Conservation (phyloP, 2,888 invertebrate genomes). For the Julus scanicus region DNA sequence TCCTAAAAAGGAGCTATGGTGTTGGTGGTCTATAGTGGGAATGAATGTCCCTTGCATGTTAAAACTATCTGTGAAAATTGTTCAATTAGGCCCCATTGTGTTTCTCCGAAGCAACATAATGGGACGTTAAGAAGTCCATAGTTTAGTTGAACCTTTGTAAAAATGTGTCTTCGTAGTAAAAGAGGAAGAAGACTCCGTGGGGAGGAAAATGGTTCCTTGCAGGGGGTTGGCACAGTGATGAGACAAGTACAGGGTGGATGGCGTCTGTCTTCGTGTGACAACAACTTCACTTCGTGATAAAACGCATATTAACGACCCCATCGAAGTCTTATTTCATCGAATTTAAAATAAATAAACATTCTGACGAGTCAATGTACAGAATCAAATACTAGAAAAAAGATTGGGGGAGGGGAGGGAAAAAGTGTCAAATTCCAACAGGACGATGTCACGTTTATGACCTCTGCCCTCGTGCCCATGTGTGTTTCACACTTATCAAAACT, state of each 20-base stretch:
- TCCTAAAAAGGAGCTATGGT: too few relatives aligned
- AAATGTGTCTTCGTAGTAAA: not conserved
- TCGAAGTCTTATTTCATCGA: slow-evolving; percentile 7
- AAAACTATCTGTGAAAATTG: too few relatives aligned
- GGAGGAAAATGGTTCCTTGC: not conserved
- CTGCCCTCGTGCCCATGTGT: not conserved
- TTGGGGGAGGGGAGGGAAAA: not conserved
- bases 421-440: slow-evolving; percentile 6
- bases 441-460: slow-evolving; percentile 22
- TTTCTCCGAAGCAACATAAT: too few relatives aligned
- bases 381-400: not conserved
- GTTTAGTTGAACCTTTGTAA: too few relatives aligned
- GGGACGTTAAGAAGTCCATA: too few relatives aligned
- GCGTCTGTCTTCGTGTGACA: slow-evolving; percentile 9
- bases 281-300: not conserved
- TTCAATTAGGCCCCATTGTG: too few relatives aligned
- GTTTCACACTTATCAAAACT: slow-evolving; percentile 22
- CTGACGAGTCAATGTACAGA: slow-evolving; percentile 6
- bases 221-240: not conserved
- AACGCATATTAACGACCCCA: slow-evolving; percentile 36
- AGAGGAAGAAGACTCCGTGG: not conserved
- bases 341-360: slow-evolving; percentile 8
- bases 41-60: too few relatives aligned
- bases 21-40: too few relatives aligned
- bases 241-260: not conserved